Evolutionary conservation across 2,888 invertebrate genomes (phyloP), one percentile per base, ranked within the genome.

Genomic region (Nebria brevicollis): DNA sequence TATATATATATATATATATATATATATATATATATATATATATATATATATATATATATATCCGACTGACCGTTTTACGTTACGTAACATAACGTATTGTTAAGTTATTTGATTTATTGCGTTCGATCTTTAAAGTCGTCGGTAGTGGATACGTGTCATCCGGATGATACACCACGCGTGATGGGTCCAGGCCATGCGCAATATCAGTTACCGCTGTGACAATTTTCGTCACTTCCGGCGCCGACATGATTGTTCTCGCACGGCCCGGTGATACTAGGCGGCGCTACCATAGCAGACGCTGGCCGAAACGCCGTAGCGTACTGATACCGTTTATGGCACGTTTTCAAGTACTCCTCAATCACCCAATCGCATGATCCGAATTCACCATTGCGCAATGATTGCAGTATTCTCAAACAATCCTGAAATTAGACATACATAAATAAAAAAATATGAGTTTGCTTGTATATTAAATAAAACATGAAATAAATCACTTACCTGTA

Each of bases 351-450:
- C 76, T 92, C 92, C 86, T 93, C 93, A 85, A 92, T 92, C 84
- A 92, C 92, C 65, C 91, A 89, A 83, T 95, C 94, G 88, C 94
- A 94, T 34, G 91, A 89, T 0, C 97, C 97, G 88, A 98, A 95
- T 85, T 95, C 94, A 77, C 96, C 96, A 84, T 92, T 93, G 84
- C 92, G 92, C 86, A 98, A 91, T 84, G 95, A 93, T 84, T 94
- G 93, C 85, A 96, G 91, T 82, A 97, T 94, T 85, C 94, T 94
- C 84, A 94, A 93, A 90, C 97, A 97, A 86, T 93, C 94, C 94
- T 96, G 90, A n/a, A 92, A 89, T 82, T 78, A 15, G 1, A 70
- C 34, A 41, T 5, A 72, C 20, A 72, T 41, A 72, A 1, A 41
- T 25, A 11, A 72, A 72, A 72, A 72, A n/a, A 25, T 72, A 5